Evolutionary conservation across 2,888 invertebrate species (phyloP).

Genomic region (Lingula anatina): DNA sequence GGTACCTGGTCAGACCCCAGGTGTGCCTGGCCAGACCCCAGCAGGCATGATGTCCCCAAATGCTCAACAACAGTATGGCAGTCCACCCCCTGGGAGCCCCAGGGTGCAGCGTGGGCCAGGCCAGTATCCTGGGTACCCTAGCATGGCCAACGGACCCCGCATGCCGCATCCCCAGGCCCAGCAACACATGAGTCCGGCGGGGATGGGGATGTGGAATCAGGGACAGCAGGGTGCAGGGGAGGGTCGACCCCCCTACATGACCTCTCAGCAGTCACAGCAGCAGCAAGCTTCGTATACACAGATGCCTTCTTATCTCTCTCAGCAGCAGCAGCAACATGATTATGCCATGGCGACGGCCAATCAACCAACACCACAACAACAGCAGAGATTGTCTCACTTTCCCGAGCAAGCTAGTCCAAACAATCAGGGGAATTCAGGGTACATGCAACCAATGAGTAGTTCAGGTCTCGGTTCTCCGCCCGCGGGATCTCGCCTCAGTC

Average conservation of each 20-base stretch:
- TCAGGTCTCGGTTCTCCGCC: constrained; percentile 10
- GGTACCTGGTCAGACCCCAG: background rate
- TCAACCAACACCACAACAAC: constrained; percentile 2
- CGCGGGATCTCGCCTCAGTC: constrained; percentile 7
- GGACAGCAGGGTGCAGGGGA: too few species aligned
- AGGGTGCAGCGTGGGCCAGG: constrained; percentile 13
- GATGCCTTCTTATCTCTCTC: constrained; percentile 7
- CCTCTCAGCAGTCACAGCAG: constrained; percentile 16
- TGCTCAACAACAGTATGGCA: constrained; percentile 24
- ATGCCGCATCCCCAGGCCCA: background rate
- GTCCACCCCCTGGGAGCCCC: constrained; percentile 19
- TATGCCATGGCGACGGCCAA: constrained; percentile 2
- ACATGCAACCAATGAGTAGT: background rate
- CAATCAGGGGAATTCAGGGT: background rate
- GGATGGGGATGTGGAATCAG: constrained; percentile 8
- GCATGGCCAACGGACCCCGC: background rate
- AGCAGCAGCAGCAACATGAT: constrained; percentile 5
- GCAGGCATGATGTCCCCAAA: constrained; percentile 11
- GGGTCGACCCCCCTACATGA: too few species aligned
- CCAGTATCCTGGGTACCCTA: constrained; percentile 6
- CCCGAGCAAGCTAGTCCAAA: constrained; percentile 7
- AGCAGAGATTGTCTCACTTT: constrained; percentile 6
- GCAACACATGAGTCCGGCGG: background rate
- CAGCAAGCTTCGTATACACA: constrained; percentile 9
- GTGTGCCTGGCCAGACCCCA: background rate